A percentile compares a stretch with the other conserved stretches of the same genome.
Evolutionary conservation across 2,113 vertebrate genomes (phyloP).

Genomic region (Todiramphus chloris): DNA sequence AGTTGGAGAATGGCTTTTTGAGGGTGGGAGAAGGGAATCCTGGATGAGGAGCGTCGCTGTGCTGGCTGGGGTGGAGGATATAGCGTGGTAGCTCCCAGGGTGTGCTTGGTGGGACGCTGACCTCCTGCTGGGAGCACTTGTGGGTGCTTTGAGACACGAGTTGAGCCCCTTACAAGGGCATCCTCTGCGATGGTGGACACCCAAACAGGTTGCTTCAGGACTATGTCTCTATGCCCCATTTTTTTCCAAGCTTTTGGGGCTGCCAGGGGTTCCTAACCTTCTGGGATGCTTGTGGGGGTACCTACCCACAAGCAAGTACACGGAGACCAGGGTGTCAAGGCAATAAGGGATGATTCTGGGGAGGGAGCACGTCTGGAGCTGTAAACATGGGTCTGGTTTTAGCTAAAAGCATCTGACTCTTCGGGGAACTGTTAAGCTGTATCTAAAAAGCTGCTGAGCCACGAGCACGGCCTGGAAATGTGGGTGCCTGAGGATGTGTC

Average conservation of each 20-base stretch:
- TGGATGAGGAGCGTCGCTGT: background rate
- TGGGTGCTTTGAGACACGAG: background rate
- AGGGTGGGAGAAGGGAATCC: background rate
- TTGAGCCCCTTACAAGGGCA: fast-evolving
- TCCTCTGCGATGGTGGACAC: fast-evolving
- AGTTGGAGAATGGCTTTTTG: background rate
- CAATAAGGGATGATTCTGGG: background rate
- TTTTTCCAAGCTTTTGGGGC: background rate
- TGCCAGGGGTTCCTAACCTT: background rate
- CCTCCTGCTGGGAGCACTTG: fast-evolving
- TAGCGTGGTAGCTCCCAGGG: fast-evolving
- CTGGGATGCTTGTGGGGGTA: fast-evolving
- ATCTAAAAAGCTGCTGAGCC: background rate
- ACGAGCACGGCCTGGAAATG: fast-evolving
- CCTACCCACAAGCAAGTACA: fast-evolving
- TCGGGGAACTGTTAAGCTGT: fast-evolving
- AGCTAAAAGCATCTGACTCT: background rate
- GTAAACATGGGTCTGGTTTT: fast-evolving
- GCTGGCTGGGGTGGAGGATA: background rate
- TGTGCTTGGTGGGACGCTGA: background rate
- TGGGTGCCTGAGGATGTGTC: background rate
- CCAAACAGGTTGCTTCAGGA: too few relatives aligned
- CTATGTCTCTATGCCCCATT: background rate
- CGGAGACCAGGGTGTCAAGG: fast-evolving
- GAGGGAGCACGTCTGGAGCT: background rate